Evolutionary conservation across 2,888 invertebrate genomes (phyloP).

Genomic region (Oligia fasciuncula): DNA sequence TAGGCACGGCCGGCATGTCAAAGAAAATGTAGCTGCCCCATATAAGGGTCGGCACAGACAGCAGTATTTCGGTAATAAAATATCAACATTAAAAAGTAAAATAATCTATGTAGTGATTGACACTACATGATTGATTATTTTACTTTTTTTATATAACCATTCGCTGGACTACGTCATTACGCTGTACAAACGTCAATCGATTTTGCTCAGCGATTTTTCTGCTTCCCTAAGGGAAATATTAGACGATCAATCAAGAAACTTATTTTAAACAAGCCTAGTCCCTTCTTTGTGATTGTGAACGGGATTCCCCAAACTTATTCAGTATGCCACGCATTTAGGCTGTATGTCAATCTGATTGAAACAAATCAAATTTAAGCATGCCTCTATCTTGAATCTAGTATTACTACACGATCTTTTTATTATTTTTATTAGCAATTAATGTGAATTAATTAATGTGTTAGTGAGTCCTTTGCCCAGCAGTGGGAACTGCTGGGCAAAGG

Average conservation of each 20-base stretch:
- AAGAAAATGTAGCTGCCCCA: too few species aligned
- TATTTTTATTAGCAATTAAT: too few species aligned
- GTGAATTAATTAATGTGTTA: too few species aligned
- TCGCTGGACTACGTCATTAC: too few species aligned
- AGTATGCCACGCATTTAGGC: neutral
- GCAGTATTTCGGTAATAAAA: neutral
- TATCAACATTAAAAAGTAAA: neutral
- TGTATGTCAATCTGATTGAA: neutral
- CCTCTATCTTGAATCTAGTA: too few species aligned
- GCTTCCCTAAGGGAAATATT: neutral
- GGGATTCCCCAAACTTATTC: neutral
- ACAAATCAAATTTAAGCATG: too few species aligned
- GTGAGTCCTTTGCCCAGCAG: too few species aligned
- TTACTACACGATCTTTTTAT: too few species aligned
- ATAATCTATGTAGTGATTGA: neutral
- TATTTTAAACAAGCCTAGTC: neutral
- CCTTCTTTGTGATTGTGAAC: neutral
- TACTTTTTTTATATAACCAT: neutral
- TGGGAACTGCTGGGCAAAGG: too few species aligned
- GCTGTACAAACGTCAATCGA: neutral
- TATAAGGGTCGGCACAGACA: neutral
- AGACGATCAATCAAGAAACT: slow-evolving; percentile 3
- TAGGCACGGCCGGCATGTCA: neutral
- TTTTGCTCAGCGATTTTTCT: neutral
- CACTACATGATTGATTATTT: neutral